Evolutionary conservation across 2,888 invertebrate genomes (phyloP).

Genomic region (Drosophila lacicola): DNA sequence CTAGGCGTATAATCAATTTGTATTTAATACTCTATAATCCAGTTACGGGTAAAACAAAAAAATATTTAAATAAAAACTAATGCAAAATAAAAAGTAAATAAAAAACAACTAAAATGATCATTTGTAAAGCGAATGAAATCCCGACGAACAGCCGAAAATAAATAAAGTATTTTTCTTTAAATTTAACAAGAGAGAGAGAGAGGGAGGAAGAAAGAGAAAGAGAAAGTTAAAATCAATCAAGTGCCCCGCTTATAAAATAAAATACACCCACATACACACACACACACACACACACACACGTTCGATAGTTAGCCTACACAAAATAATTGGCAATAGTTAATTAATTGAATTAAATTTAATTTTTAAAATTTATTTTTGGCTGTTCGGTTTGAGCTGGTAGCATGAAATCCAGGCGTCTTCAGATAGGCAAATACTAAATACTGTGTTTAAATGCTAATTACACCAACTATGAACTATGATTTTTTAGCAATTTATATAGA

Average conservation of each 20-base stretch:
- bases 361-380: constrained; percentile 59
- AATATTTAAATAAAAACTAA: constrained; percentile 25
- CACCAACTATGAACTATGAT: constrained; percentile 53
- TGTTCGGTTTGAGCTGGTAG: constrained; percentile 41
- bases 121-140: constrained; percentile 33
- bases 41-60: constrained; percentile 71
- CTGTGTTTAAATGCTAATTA: constrained; percentile 60
- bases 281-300: constrained; percentile 33
- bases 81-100: constrained; percentile 1
- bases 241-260: constrained; percentile 56
- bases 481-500: constrained; percentile 71
- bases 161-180: constrained; percentile 25
- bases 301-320: constrained; percentile 44
- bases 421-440: constrained; percentile 54
- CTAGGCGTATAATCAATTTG: constrained; percentile 52
- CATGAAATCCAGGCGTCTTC: constrained; percentile 69
- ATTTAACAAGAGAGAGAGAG: constrained; percentile 12
- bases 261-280: constrained; percentile 27
- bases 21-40: constrained; percentile 59
- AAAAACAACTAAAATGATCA: constrained; percentile 14
- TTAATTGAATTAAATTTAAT: background rate
- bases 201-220: background rate
- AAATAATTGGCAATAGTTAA: background rate
- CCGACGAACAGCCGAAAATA: constrained; percentile 53
- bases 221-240: constrained; percentile 55